Evolutionary conservation across 2,888 invertebrate genomes (phyloP).

Genomic region (Agrotis clavis): DNA sequence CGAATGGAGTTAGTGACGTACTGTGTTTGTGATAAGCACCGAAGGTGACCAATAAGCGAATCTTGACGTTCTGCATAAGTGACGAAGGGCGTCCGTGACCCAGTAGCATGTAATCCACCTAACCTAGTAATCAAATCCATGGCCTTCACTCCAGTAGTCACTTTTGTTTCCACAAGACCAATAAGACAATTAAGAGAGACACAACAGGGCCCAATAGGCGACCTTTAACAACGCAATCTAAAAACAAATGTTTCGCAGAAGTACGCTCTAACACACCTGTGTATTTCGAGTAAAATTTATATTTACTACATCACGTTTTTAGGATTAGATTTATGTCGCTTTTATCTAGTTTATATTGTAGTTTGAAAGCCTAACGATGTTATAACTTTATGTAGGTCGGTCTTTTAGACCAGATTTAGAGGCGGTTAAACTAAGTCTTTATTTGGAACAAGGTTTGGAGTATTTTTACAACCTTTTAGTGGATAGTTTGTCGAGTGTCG

Average conservation of each 20-base stretch:
- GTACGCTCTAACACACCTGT: conserved; percentile 28
- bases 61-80: no score
- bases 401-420: conserved; percentile 33
- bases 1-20: no score
- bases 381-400: conserved; percentile 38
- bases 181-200: not conserved
- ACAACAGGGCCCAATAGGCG: not conserved
- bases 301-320: conserved; percentile 32
- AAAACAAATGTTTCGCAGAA: conserved; percentile 7
- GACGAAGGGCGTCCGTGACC: no score
- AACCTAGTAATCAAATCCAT: no score
- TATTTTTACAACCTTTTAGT: conserved; percentile 43
- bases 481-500: conserved; percentile 11
- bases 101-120: no score
- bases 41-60: no score
- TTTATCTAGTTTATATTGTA: conserved; percentile 53
- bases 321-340: conserved; percentile 39
- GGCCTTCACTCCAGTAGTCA: no score
- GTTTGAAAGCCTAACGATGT: conserved; percentile 48
- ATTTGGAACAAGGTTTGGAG: conserved; percentile 20
- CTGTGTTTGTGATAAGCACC: no score
- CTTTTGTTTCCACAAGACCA: no score
- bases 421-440: conserved; percentile 5
- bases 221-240: conserved; percentile 14
- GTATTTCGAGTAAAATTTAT: conserved; percentile 33